Percentiles rank a stretch among this genome's conserved stretches.
Conservation (phyloP, 2,888 invertebrate genomes). For the Campoplex capitator region DNA sequence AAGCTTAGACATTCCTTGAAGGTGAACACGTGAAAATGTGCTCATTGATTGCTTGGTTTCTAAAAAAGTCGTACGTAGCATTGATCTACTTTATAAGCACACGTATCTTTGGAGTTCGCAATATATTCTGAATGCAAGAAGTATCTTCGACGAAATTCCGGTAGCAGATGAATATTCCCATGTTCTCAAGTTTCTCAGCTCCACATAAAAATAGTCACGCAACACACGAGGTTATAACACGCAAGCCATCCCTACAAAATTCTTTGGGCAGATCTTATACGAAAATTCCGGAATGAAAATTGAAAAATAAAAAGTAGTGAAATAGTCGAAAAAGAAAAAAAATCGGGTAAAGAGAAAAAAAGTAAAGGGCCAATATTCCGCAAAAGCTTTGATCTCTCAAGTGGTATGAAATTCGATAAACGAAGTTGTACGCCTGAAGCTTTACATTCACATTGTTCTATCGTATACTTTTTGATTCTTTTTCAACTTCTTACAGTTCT, state of each 20-base stretch:
- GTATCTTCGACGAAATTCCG: conserved; percentile 12
- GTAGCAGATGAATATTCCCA: not conserved
- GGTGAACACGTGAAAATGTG: not conserved
- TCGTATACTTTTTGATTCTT: conserved; percentile 28
- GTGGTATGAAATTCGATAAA: conserved; percentile 65
- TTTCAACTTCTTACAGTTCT: conserved; percentile 21
- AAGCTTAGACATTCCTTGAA: not conserved
- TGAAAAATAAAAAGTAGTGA: conserved; percentile 42
- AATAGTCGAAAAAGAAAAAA: conserved; percentile 9
- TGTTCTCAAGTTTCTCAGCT: conserved; percentile 3
- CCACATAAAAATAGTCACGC: not conserved
- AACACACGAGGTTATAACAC: not conserved
- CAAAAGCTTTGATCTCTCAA: conserved; percentile 64
- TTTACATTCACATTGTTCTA: conserved; percentile 35
- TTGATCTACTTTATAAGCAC: not conserved
- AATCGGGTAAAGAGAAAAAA: conserved; percentile 13
- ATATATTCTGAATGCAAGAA: conserved; percentile 12
- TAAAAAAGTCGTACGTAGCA: not conserved
- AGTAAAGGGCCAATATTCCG: conserved; percentile 49
- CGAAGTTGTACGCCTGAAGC: conserved; percentile 52
- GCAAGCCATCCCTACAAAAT: conserved; percentile 23
- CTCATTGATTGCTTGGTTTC: not conserved
- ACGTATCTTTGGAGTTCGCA: not conserved
- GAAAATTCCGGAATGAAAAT: conserved; percentile 40
- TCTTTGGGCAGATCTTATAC: conserved; percentile 8